Conservation (phyloP, 2,797 vertebrate genomes). For the Rhadinocentrus ornatus region DNA sequence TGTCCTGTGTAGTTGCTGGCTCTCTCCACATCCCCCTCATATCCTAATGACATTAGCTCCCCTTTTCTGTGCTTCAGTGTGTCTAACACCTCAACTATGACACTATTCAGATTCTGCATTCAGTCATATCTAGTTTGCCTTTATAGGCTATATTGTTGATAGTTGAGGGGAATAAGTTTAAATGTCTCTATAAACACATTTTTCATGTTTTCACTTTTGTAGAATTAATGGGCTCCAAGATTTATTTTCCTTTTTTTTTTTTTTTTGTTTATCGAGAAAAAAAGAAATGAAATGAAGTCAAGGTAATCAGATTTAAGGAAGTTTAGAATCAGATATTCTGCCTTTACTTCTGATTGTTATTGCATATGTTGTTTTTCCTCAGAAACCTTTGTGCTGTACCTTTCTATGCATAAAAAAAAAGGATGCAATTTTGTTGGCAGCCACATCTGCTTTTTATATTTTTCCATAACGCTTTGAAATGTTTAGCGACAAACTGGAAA, state of each 20-base stretch:
- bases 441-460: conserved; percentile 83
- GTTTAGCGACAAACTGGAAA: conserved; percentile 50
- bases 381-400: conserved; percentile 31
- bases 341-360: conserved; percentile 41
- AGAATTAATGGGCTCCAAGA: conserved; percentile 11
- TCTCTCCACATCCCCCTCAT: conserved; percentile 58
- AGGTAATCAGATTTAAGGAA: conserved; percentile 10
- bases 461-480: conserved; percentile 60
- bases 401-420: conserved; percentile 2
- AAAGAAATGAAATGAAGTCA: neutral
- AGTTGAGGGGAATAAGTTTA: neutral
- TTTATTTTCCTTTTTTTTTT: neutral
- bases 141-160: conserved; percentile 4
- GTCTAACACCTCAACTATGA: conserved; percentile 41
- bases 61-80: conserved; percentile 27
- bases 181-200: neutral
- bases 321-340: conserved; percentile 35
- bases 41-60: conserved; percentile 60
- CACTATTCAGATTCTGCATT: conserved; percentile 38
- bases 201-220: neutral
- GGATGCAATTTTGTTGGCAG: conserved; percentile 49
- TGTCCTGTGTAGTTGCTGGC: conserved; percentile 67
- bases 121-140: conserved; percentile 26
- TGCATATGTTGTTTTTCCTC: conserved; percentile 41
- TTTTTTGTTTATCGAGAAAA: neutral